A percentile compares a stretch with the other conserved stretches of the same genome.
phyloP scores from a whole-genome alignment of 2,113 vertebrate genomes.

The Sakesphorus luctuosus region DNA sequence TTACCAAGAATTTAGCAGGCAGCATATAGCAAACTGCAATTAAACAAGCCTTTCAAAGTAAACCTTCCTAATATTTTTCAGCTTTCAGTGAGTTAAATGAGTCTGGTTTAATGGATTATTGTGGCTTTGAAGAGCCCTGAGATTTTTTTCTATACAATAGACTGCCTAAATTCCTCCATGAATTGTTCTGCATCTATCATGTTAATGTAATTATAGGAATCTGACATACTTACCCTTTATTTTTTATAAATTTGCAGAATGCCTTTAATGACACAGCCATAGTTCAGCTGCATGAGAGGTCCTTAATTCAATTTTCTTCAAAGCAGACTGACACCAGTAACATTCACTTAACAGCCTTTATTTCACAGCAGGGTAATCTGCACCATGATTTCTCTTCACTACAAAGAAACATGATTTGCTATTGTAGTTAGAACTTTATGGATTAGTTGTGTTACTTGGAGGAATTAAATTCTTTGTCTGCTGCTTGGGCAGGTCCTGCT shows the following conservation, averaged over 20 bases:
- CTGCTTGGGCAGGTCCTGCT: not conserved
- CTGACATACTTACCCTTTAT: not conserved
- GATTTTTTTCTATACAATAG: not conserved
- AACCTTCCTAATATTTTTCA: not conserved
- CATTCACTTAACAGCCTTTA: not conserved
- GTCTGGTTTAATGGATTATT: not conserved
- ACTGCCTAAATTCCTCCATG: not conserved
- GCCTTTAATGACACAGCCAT: not conserved
- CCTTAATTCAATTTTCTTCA: not conserved
- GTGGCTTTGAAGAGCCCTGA: not conserved
- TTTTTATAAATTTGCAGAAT: not conserved
- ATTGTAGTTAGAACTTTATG: not conserved
- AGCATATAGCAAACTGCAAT: not conserved
- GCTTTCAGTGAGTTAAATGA: not conserved
- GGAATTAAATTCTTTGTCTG: not conserved
- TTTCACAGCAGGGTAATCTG: not conserved
- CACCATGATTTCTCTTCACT: not conserved
- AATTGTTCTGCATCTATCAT: not conserved
- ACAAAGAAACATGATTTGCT: not conserved
- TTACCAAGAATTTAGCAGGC: not conserved
- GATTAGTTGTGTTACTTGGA: not conserved
- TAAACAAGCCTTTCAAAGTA: not conserved
- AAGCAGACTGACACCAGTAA: not conserved
- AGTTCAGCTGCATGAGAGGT: not conserved
- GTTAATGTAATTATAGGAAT: not conserved